phyloP scores from a whole-genome alignment of 2,113 vertebrate species.

The Triplophysa siluroides region DNA sequence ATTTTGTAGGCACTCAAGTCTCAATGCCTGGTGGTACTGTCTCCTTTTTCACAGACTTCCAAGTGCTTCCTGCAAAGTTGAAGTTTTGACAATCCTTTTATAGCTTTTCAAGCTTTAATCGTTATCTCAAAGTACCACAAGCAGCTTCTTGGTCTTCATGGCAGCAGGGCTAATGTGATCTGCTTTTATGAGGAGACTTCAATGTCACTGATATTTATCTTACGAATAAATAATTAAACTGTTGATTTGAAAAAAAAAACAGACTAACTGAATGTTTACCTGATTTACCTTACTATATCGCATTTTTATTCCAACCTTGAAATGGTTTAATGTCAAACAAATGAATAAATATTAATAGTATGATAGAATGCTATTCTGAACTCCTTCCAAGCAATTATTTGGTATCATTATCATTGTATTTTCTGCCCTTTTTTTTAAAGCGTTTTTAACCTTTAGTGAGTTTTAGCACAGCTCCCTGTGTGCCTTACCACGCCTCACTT shows the following conservation, averaged over 20 bases:
- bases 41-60: neutral
- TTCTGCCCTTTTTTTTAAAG: neutral
- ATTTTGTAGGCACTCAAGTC: neutral
- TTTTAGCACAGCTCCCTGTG: constrained; percentile 1
- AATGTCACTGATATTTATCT: neutral
- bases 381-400: constrained; percentile 12
- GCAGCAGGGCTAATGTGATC: constrained; percentile 5
- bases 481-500: neutral
- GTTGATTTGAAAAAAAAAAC: neutral
- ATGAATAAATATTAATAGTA: too few species aligned
- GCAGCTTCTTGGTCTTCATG: neutral
- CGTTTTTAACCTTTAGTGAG: constrained; percentile 5
- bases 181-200: constrained; percentile 5
- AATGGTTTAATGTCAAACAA: too few species aligned
- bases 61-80: constrained; percentile 5
- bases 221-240: neutral
- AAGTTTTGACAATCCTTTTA: neutral
- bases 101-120: neutral
- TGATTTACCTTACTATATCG: too few species aligned
- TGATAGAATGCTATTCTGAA: too few species aligned
- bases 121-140: neutral
- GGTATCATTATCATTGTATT: constrained; percentile 3
- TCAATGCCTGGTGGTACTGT: neutral
- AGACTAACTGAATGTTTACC: too few species aligned
- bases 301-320: too few species aligned